These are phyloP conservation scores for Eupeodes corollae DNA, from an alignment of 1,140 invertebrate genomes.

Conservation along the genomic window DNA sequence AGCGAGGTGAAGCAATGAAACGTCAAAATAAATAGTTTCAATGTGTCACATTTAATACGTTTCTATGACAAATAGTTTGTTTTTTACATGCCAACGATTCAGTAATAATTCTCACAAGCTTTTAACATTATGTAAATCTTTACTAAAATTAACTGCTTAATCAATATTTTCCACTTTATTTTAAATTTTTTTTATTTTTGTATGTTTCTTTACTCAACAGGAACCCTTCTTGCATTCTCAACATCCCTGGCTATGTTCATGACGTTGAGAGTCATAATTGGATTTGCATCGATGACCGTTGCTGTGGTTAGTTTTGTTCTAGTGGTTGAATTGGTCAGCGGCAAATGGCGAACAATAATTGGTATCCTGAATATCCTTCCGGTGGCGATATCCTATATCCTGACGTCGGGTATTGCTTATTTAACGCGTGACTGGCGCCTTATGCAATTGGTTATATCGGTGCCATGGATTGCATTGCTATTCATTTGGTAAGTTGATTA, in stretches of 20 bases:
- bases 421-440: constrained; percentile 55
- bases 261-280: constrained; percentile 48
- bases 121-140: too few relatives aligned
- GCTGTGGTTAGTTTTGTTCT: constrained; percentile 63
- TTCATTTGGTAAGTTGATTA: constrained; percentile 44
- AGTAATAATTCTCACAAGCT: too few relatives aligned
- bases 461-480: constrained; percentile 53
- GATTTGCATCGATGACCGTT: constrained; percentile 52
- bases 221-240: constrained; percentile 48
- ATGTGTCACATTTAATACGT: too few relatives aligned
- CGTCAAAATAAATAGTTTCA: too few relatives aligned
- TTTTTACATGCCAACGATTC: too few relatives aligned
- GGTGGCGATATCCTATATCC: constrained; percentile 56
- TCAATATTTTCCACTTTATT: background rate
- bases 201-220: constrained; percentile 47
- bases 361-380: constrained; percentile 61
- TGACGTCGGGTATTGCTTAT: constrained; percentile 53
- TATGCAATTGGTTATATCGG: constrained; percentile 57
- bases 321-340: constrained; percentile 57
- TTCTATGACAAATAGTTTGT: too few relatives aligned
- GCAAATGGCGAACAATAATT: constrained; percentile 58
- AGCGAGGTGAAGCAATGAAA: too few relatives aligned
- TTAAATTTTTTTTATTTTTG: constrained; percentile 28
- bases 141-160: too few relatives aligned
- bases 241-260: constrained; percentile 54